phyloP scores from a whole-genome alignment of 2,113 vertebrate species.

The Microtus ochrogaster region DNA sequence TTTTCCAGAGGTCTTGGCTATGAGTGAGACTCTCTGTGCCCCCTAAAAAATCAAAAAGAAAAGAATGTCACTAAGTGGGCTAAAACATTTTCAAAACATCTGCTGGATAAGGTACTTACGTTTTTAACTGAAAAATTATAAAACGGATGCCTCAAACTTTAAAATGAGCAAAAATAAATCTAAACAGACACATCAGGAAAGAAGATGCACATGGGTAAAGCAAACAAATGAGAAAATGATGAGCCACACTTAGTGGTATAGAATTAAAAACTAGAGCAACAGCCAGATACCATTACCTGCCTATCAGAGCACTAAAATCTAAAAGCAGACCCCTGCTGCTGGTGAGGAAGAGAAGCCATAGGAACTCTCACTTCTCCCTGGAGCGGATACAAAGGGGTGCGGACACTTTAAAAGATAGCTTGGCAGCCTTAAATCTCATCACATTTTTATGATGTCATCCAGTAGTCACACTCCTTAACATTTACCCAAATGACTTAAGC shows the following conservation, averaged over 20 bases:
- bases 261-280: background rate
- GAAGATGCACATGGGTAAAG: background rate
- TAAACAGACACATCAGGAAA: background rate
- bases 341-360: background rate
- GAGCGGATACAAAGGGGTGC: background rate
- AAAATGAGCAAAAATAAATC: background rate
- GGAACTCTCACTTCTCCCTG: background rate
- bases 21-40: background rate
- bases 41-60: background rate
- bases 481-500: background rate
- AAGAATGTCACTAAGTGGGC: background rate
- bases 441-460: background rate
- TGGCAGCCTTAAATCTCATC: background rate
- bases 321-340: background rate
- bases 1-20: background rate
- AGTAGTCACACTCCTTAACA: background rate
- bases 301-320: background rate
- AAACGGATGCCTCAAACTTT: background rate
- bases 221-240: background rate
- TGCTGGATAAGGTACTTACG: background rate
- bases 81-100: background rate
- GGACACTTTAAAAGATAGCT: background rate
- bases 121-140: constrained; percentile 14
- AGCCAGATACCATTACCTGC: background rate
- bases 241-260: background rate